These are phyloP conservation scores for Tenebrio molitor DNA, from an alignment of 1,140 invertebrate genomes.

Conservation along the genomic window DNA sequence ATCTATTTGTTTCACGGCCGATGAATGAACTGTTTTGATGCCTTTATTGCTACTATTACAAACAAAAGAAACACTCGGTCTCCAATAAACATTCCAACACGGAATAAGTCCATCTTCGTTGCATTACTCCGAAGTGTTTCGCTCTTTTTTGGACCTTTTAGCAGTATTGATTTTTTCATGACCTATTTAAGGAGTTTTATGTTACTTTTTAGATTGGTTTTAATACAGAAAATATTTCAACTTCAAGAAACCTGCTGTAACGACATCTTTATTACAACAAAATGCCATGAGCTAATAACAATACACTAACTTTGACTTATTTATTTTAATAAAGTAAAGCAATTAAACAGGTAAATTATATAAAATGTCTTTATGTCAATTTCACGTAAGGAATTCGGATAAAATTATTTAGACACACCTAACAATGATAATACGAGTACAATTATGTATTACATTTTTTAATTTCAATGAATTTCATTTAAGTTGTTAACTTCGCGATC, in stretches of 20 bases:
- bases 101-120: constrained; percentile 53
- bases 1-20: constrained; percentile 58
- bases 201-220: constrained; percentile 26
- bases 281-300: too few species aligned
- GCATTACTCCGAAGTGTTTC: constrained; percentile 35
- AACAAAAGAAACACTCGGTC: constrained; percentile 57
- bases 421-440: too few species aligned
- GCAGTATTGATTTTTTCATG: constrained; percentile 50
- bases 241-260: neutral
- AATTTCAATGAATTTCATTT: too few species aligned
- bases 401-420: too few species aligned
- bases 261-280: constrained; percentile 21
- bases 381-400: too few species aligned
- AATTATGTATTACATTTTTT: too few species aligned
- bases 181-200: constrained; percentile 43
- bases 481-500: too few species aligned
- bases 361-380: too few species aligned
- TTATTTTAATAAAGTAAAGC: too few species aligned
- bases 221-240: constrained; percentile 25
- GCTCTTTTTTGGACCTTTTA: constrained; percentile 43
- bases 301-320: too few species aligned
- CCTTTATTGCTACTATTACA: constrained; percentile 61
- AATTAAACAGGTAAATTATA: too few species aligned
- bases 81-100: constrained; percentile 60
- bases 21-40: constrained; percentile 62